Conservation (phyloP, 2,888 invertebrate species). For the Ennomos erosarius region DNA sequence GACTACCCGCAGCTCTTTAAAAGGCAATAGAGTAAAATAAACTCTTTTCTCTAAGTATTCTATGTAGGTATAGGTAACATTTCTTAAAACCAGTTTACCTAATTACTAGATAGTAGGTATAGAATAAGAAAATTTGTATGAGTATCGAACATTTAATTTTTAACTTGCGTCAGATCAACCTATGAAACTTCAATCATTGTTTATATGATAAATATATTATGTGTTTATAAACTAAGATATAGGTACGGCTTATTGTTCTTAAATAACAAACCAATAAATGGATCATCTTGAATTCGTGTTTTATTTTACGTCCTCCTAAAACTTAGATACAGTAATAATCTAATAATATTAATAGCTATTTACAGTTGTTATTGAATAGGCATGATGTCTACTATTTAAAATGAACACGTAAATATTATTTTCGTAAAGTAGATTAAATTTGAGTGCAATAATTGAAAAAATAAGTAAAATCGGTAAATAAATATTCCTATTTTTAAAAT, state of each 20-base stretch:
- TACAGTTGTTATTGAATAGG: not conserved
- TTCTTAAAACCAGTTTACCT: conserved; percentile 48
- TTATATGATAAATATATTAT: conserved; percentile 59
- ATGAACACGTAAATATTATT: too few relatives aligned
- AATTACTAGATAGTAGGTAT: conserved; percentile 46
- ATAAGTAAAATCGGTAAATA: too few relatives aligned
- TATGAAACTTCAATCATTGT: conserved; percentile 66
- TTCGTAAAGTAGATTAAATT: too few relatives aligned
- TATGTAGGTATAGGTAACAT: conserved; percentile 18
- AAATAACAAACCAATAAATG: conserved; percentile 77
- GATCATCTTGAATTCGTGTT: conserved; percentile 74
- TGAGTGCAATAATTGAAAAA: too few relatives aligned
- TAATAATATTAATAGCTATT: not conserved
- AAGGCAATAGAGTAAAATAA: conserved; percentile 30
- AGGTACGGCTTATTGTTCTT: conserved; percentile 82
- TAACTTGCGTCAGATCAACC: conserved; percentile 78
- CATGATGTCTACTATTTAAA: not conserved
- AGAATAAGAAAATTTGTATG: conserved; percentile 51
- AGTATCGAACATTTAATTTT: conserved; percentile 52
- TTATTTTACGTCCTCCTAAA: conserved; percentile 50
- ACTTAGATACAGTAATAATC: too few relatives aligned
- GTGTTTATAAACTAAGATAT: conserved; percentile 66
- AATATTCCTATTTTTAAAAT: too few relatives aligned
- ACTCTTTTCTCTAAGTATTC: conserved; percentile 25
- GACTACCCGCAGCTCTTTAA: conserved; percentile 40